phyloP scores from a whole-genome alignment of 1,140 invertebrate genomes.

The Atta texana region DNA sequence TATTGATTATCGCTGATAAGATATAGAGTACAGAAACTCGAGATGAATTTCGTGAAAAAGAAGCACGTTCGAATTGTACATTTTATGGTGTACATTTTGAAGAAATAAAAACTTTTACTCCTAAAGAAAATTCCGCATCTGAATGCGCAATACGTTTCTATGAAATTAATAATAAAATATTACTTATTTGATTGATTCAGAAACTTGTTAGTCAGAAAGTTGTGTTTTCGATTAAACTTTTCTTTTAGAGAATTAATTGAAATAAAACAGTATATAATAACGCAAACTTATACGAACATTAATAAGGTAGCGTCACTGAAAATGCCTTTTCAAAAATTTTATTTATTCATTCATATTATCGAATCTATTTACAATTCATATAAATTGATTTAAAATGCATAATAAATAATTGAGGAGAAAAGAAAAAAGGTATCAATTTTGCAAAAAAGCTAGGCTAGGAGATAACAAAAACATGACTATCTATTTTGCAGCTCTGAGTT shows the following conservation, averaged over 20 bases:
- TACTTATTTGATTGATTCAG: neutral
- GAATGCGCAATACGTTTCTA: neutral
- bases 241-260: neutral
- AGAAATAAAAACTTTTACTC: neutral
- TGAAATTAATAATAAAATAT: neutral
- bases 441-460: neutral
- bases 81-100: neutral
- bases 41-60: neutral
- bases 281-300: neutral
- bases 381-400: neutral
- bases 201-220: neutral
- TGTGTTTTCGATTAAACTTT: neutral
- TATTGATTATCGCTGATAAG: neutral
- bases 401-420: neutral
- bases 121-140: neutral
- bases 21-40: neutral
- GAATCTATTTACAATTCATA: neutral
- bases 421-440: neutral
- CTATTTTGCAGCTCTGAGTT: neutral
- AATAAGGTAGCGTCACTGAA: neutral
- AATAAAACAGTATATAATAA: neutral
- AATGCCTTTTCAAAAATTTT: neutral
- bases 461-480: neutral
- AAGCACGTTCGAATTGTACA: neutral
- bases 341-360: neutral